These are phyloP conservation scores for Andrena hattorfiana DNA, from an alignment of 2,888 invertebrate genomes.

Conservation along the genomic window DNA sequence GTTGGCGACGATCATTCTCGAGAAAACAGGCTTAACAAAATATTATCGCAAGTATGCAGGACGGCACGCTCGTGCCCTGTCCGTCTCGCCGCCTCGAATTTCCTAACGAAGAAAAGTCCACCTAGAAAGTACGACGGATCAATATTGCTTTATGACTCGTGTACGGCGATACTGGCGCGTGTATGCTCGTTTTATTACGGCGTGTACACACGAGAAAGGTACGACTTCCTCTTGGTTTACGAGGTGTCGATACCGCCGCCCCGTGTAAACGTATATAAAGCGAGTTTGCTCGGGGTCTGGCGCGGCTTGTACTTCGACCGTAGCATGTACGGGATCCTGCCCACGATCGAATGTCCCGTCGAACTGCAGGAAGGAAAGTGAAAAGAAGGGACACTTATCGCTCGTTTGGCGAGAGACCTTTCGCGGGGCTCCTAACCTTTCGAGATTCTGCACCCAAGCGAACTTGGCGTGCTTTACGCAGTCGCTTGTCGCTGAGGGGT, in stretches of 20 bases:
- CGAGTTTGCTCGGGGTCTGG: constrained; percentile 63
- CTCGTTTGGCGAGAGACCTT: constrained; percentile 11
- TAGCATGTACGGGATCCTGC: constrained; percentile 34
- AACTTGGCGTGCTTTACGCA: neutral
- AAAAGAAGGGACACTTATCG: constrained; percentile 45
- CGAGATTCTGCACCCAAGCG: neutral
- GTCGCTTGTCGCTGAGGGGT: too few species aligned
- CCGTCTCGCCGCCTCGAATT: constrained; percentile 28
- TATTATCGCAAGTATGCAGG: constrained; percentile 9
- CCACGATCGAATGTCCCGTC: constrained; percentile 49
- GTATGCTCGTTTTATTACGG: constrained; percentile 70
- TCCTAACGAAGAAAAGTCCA: constrained; percentile 50
- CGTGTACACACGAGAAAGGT: constrained; percentile 59
- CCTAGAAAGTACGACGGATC: constrained; percentile 50
- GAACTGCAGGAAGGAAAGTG: constrained; percentile 22
- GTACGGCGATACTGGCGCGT: constrained; percentile 53
- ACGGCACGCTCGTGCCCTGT: neutral
- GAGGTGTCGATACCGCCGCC: constrained; percentile 73
- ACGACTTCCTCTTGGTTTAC: constrained; percentile 73
- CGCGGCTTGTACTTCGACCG: constrained; percentile 11
- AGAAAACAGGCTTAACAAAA: constrained; percentile 4
- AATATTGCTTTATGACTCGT: constrained; percentile 61
- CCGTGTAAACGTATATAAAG: constrained; percentile 68
- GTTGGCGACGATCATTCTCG: neutral
- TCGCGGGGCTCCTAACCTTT: constrained; percentile 19